phyloP scores from a whole-genome alignment of 2,888 invertebrate genomes.

The Rhyacophila evoluta region DNA sequence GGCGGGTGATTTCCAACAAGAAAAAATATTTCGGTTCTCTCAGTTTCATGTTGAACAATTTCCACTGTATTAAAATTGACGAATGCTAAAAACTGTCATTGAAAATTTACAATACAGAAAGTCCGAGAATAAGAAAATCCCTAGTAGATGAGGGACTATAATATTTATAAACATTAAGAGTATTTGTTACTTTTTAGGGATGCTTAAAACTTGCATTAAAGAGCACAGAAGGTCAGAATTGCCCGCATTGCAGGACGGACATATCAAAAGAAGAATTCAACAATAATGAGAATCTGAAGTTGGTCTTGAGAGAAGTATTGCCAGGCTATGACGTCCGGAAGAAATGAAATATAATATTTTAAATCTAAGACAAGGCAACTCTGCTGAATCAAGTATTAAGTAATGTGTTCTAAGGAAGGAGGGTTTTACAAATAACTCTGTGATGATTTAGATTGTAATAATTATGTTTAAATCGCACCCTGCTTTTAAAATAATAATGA shows the following conservation, averaged over 20 bases:
- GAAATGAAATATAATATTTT: constrained; percentile 30
- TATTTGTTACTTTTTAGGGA: constrained; percentile 61
- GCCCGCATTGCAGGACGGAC: constrained; percentile 78
- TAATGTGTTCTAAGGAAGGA: neutral
- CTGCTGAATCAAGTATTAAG: neutral
- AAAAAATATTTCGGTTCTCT: too few species aligned
- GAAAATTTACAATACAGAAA: too few species aligned
- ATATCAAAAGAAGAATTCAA: constrained; percentile 70
- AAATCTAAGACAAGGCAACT: neutral
- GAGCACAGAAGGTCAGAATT: constrained; percentile 71
- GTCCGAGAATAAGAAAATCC: too few species aligned
- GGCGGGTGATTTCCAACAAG: too few species aligned
- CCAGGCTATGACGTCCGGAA: constrained; percentile 74
- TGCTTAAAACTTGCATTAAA: constrained; percentile 78
- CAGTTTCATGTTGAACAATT: too few species aligned
- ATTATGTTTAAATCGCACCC: constrained; percentile 4
- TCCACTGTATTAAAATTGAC: too few species aligned
- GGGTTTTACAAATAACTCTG: constrained; percentile 13
- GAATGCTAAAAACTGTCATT: too few species aligned
- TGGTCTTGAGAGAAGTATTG: constrained; percentile 72
- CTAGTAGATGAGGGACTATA: too few species aligned
- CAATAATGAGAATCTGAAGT: constrained; percentile 71
- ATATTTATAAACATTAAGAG: too few species aligned
- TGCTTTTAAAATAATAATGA: neutral
- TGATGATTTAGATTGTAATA: neutral